These are phyloP conservation scores for Oreotrochilus melanogaster DNA, from an alignment of 2,113 vertebrate genomes.

Conservation along the genomic window DNA sequence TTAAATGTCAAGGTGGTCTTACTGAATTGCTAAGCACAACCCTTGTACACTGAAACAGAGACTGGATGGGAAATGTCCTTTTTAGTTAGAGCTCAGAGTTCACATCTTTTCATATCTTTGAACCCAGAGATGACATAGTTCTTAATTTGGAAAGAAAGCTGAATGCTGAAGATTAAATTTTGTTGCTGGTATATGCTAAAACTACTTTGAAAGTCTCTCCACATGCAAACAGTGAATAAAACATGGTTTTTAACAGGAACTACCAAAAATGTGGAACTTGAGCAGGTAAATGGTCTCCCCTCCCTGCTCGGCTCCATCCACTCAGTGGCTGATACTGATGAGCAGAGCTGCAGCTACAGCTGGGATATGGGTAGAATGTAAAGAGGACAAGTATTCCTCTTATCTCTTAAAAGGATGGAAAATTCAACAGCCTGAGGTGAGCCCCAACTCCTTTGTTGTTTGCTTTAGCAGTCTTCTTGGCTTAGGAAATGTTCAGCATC, in stretches of 20 bases:
- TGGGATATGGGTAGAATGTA: neutral
- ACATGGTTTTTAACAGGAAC: neutral
- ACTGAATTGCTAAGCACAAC: conserved; percentile 37
- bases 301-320: neutral
- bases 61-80: neutral
- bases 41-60: neutral
- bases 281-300: neutral
- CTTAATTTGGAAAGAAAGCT: neutral
- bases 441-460: neutral
- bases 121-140: conserved; percentile 32
- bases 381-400: neutral
- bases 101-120: conserved; percentile 12
- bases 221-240: neutral
- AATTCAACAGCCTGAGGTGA: neutral
- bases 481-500: neutral
- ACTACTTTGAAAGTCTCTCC: neutral
- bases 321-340: neutral
- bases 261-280: neutral
- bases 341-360: neutral
- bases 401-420: neutral
- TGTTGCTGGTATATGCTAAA: conserved; percentile 2
- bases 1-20: conserved; percentile 56
- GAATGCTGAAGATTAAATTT: conserved; percentile 58
- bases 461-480: neutral
- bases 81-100: conserved; percentile 1